These are phyloP conservation scores for Palaemon carinicauda DNA, from an alignment of 1,140 invertebrate genomes.

Conservation along the genomic window DNA sequence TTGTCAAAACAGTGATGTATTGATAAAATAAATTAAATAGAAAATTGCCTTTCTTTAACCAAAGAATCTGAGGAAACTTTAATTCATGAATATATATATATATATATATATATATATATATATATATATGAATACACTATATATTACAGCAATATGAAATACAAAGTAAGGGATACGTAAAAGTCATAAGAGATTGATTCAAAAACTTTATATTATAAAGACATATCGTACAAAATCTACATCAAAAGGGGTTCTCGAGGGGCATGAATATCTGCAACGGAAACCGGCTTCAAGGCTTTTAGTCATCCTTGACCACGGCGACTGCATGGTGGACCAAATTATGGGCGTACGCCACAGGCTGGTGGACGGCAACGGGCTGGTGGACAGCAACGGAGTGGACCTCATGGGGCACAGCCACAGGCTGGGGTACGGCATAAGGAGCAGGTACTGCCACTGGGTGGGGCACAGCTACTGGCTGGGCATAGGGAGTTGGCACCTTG, in stretches of 20 bases:
- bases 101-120: slow-evolving; percentile 16
- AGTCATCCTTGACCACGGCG: background rate
- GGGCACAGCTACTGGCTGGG: slow-evolving; percentile 7
- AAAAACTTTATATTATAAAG: background rate
- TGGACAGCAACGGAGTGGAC: slow-evolving; percentile 18
- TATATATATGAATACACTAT: no score
- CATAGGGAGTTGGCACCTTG: slow-evolving; percentile 31
- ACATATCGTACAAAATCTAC: slow-evolving; percentile 3
- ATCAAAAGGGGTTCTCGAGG: slow-evolving; percentile 21
- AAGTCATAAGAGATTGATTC: no score
- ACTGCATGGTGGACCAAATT: background rate
- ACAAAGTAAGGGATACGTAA: no score
- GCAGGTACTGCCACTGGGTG: background rate
- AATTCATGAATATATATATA: background rate
- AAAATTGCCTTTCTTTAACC: no score
- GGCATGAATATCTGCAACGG: slow-evolving; percentile 24
- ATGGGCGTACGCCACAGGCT: background rate
- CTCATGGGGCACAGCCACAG: slow-evolving; percentile 2
- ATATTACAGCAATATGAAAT: no score
- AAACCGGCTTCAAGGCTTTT: background rate
- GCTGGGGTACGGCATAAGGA: background rate
- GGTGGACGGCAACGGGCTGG: background rate
- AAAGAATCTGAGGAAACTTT: no score
- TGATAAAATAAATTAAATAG: no score
- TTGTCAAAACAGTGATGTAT: no score